These are phyloP conservation scores for Esox masquinongy DNA, from an alignment of 2,797 vertebrate genomes.

Conservation along the genomic window DNA sequence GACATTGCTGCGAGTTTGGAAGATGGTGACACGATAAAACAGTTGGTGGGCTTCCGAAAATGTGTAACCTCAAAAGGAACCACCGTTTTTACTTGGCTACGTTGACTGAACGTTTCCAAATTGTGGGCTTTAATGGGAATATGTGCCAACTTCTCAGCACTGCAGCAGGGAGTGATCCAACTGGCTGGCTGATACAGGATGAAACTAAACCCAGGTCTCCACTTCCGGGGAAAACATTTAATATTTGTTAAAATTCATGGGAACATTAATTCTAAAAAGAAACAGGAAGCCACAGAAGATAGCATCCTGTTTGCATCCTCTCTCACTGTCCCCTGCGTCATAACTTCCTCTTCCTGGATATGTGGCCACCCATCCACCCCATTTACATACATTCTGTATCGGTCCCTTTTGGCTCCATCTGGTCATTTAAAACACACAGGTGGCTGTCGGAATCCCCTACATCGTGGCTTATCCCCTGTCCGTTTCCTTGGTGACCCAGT, in stretches of 20 bases:
- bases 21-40: not conserved
- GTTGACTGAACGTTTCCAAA: not conserved
- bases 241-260: constrained; percentile 60
- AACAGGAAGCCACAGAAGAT: constrained; percentile 76
- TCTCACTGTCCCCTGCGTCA: constrained; percentile 70
- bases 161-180: too few species aligned
- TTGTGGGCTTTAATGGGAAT: not conserved
- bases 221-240: constrained; percentile 16
- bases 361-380: constrained; percentile 58
- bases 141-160: not conserved
- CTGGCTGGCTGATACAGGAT: constrained; percentile 3
- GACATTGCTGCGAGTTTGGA: not conserved
- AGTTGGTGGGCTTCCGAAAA: not conserved
- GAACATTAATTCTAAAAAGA: constrained; percentile 66
- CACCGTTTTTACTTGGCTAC: not conserved
- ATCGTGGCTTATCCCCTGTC: constrained; percentile 6
- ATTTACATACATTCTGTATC: constrained; percentile 64
- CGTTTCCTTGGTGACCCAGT: constrained; percentile 14
- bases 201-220: not conserved
- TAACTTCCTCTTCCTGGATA: constrained; percentile 79
- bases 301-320: constrained; percentile 80
- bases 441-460: constrained; percentile 24
- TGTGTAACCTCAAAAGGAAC: not conserved
- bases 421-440: constrained; percentile 6
- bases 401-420: constrained; percentile 19